Evolutionary conservation across 2,888 invertebrate genomes (phyloP).

Genomic region (Hypsopygia costalis): DNA sequence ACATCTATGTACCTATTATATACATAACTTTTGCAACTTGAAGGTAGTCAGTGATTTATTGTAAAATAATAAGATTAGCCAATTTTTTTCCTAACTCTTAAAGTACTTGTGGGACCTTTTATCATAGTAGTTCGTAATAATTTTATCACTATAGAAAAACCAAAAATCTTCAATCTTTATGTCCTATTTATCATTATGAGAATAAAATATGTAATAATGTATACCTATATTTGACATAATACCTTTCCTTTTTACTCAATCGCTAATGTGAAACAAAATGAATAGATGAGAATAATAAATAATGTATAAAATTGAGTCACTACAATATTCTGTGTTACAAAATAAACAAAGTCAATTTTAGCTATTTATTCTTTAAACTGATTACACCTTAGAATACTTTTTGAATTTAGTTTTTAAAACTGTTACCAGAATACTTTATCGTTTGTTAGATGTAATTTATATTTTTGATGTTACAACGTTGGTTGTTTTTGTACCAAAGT

Average conservation of each 20-base stretch:
- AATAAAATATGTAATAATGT: conserved; percentile 13
- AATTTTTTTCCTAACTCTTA: conserved; percentile 45
- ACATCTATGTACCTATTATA: conserved; percentile 4
- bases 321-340: conserved; percentile 29
- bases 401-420: conserved; percentile 35
- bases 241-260: conserved; percentile 5
- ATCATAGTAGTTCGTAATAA: conserved; percentile 47
- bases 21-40: conserved; percentile 13
- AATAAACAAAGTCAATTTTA: conserved; percentile 56
- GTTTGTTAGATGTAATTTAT: conserved; percentile 40
- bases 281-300: conserved; percentile 15
- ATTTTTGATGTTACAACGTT: conserved; percentile 44
- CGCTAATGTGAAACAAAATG: conserved; percentile 8
- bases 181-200: conserved; percentile 18
- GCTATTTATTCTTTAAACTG: conserved; percentile 22
- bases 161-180: conserved; percentile 27
- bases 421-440: conserved; percentile 41
- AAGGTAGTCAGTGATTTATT: conserved; percentile 22
- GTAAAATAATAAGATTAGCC: conserved; percentile 33
- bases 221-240: conserved; percentile 11
- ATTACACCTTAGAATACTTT: conserved; percentile 26
- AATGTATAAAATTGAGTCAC: conserved; percentile 22
- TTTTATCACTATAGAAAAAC: conserved; percentile 39
- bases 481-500: conserved; percentile 61
- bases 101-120: conserved; percentile 71